These are phyloP conservation scores for Remorina albescens DNA, from an alignment of 2,797 vertebrate genomes.

Conservation along the genomic window DNA sequence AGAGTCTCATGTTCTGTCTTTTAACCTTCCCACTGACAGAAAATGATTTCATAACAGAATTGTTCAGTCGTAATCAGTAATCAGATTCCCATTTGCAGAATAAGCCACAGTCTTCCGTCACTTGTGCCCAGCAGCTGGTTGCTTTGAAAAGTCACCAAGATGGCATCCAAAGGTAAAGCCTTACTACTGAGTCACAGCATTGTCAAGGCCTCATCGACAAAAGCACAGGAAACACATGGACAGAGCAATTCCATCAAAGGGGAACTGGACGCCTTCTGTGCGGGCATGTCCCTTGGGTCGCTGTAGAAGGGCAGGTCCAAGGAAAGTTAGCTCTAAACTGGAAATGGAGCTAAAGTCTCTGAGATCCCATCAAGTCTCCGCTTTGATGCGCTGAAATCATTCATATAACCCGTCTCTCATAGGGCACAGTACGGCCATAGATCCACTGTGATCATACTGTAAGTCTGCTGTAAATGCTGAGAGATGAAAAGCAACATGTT, in stretches of 20 bases:
- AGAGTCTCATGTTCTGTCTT: conserved; percentile 27
- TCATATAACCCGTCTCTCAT: conserved; percentile 28
- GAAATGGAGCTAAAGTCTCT: conserved; percentile 38
- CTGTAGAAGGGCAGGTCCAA: conserved; percentile 42
- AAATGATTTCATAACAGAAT: conserved; percentile 54
- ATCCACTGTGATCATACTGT: neutral
- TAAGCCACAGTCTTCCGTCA: conserved; percentile 23
- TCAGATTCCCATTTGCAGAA: conserved; percentile 38
- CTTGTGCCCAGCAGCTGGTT: conserved; percentile 15
- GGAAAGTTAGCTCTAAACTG: conserved; percentile 40
- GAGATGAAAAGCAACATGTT: neutral
- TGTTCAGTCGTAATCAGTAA: conserved; percentile 42
- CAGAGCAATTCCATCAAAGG: conserved; percentile 32
- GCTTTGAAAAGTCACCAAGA: conserved; percentile 42
- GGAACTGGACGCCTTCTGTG: conserved; percentile 39
- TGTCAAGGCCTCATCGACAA: conserved; percentile 2
- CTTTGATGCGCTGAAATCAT: conserved; percentile 42
- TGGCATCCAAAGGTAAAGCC: conserved; percentile 13
- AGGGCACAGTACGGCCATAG: conserved; percentile 1
- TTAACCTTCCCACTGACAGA: conserved; percentile 22
- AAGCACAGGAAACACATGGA: conserved; percentile 44
- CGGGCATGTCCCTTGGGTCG: conserved; percentile 43
- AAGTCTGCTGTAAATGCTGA: neutral
- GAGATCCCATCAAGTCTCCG: conserved; percentile 34
- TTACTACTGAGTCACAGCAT: conserved; percentile 10